Base-by-base conservation (phyloP, 1,140 invertebrate genomes). In the Pentalonia nigronervosa region DNA sequence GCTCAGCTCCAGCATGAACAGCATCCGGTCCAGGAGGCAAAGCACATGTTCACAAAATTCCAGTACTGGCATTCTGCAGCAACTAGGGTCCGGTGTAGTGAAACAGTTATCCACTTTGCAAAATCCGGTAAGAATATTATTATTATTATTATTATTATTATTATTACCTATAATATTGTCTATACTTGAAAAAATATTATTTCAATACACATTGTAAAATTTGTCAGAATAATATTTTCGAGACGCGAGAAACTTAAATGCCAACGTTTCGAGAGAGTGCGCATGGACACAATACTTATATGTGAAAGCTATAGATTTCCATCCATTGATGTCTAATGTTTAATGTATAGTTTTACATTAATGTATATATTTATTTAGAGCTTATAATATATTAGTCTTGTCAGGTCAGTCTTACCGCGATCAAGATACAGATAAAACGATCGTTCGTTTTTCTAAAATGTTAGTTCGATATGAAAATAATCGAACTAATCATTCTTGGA, bases 41-140 rank as follows among this genome's bases (percentile, higher is more conserved):
- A 97, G 97, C 30, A 96, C 97, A 9, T 96, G 96, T 95, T 94
- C 96, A 94, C 95, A 95, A 95, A 95, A 96, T 95, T 97, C 97
- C 90, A 97, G 97, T 94, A 96, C 96, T 91, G 97, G 97, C 76
- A 95, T 98, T 53, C 95, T 98, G 93, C 97, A 98, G 94, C 97
- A 98, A 95, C 96, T 98, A 95, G 97, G 97, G 96, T 97, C 97
- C 95, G 98, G 97, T 96, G 97, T 97, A 97, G 97, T 97, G 97
- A 97, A 97, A 97, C 97, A 96, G 30, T 30, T 93, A n/a, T 83
- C 91, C 2, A 93, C 91, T 50, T 83, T 93, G 30, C 91, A 93
- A 41, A 93, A 93, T 34, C 91, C 91, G 23, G 91, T 93, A 53
- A 41, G 91, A 53, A 89, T 34, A 53, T 34, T 53, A 9, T 21